Conservation (phyloP, 2,113 vertebrate species). For the Sceloporus undulatus region DNA sequence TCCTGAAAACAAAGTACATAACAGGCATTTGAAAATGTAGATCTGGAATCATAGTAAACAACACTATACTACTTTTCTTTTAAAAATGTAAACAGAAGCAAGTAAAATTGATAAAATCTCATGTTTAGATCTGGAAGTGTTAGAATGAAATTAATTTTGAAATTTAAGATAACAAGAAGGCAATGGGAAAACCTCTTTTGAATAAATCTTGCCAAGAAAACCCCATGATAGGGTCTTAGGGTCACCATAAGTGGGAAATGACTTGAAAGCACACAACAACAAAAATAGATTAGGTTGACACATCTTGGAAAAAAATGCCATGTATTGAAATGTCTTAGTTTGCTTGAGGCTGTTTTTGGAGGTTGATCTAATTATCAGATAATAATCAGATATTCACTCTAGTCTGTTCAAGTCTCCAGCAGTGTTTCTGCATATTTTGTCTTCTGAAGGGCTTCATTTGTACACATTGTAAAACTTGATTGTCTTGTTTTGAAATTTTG, state of each 20-base stretch:
- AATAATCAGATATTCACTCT: slow-evolving; percentile 59
- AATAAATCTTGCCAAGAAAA: too few relatives aligned
- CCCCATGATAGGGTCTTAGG: too few relatives aligned
- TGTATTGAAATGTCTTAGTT: slow-evolving; percentile 49
- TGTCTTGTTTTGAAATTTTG: slow-evolving; percentile 52
- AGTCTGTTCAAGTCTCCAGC: slow-evolving; percentile 30
- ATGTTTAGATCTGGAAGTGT: slow-evolving; percentile 30
- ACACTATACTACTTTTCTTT: slow-evolving; percentile 21
- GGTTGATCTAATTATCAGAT: slow-evolving; percentile 61
- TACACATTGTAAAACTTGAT: slow-evolving; percentile 44
- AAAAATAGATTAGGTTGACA: slow-evolving; percentile 7
- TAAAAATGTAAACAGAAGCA: slow-evolving; percentile 25
- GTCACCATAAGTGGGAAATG: too few relatives aligned
- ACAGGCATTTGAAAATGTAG: not conserved
- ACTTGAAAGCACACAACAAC: too few relatives aligned
- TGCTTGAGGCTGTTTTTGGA: slow-evolving; percentile 62
- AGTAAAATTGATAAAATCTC: slow-evolving; percentile 29
- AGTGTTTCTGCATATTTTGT: not conserved
- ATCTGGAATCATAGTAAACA: not conserved
- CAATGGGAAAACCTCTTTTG: not conserved
- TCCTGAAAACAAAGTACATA: not conserved
- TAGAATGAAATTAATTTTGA: slow-evolving; percentile 69
- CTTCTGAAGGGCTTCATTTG: slow-evolving; percentile 56
- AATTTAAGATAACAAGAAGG: slow-evolving; percentile 50
- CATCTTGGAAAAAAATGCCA: slow-evolving; percentile 40